Conservation (phyloP, 1,140 invertebrate genomes). For the Drosophila sucinea region DNA sequence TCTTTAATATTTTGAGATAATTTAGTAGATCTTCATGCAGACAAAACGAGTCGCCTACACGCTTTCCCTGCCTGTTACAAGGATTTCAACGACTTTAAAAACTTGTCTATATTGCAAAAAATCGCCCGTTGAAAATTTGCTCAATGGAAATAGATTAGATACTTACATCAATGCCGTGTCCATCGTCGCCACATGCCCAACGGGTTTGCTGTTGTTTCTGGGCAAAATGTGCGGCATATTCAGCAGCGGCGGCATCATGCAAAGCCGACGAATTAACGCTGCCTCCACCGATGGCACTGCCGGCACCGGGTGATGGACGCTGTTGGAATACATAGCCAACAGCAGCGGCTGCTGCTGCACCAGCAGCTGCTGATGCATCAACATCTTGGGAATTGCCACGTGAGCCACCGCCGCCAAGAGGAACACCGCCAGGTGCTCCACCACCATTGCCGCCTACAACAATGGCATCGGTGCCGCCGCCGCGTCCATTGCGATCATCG, state of each 20-base stretch:
- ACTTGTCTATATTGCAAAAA: too few relatives aligned
- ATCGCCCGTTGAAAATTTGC: too few relatives aligned
- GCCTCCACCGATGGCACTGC: slow-evolving; percentile 30
- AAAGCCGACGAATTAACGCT: slow-evolving; percentile 60
- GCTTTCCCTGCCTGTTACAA: too few relatives aligned
- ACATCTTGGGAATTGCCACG: slow-evolving; percentile 60
- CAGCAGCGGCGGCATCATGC: slow-evolving; percentile 73
- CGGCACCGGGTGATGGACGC: slow-evolving; percentile 69
- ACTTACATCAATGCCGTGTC: slow-evolving; percentile 82
- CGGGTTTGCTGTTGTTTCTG: slow-evolving; percentile 79
- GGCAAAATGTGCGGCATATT: slow-evolving; percentile 78
- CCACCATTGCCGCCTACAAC: slow-evolving; percentile 40
- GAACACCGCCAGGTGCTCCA: not conserved
- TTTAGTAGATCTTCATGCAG: too few relatives aligned
- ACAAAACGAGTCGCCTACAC: too few relatives aligned
- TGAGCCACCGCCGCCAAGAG: slow-evolving; percentile 29
- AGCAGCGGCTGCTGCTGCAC: slow-evolving; percentile 71
- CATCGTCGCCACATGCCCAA: slow-evolving; percentile 78
- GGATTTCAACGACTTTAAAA: too few relatives aligned
- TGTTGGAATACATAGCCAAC: slow-evolving; percentile 80
- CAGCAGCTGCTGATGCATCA: slow-evolving; percentile 68
- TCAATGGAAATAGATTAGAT: slow-evolving; percentile 12
- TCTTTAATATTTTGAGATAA: too few relatives aligned
- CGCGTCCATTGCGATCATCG: slow-evolving; percentile 81
- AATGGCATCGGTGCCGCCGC: slow-evolving; percentile 61